These are phyloP conservation scores for Glossosoma conforme DNA, from an alignment of 1,140 invertebrate genomes.

Conservation along the genomic window DNA sequence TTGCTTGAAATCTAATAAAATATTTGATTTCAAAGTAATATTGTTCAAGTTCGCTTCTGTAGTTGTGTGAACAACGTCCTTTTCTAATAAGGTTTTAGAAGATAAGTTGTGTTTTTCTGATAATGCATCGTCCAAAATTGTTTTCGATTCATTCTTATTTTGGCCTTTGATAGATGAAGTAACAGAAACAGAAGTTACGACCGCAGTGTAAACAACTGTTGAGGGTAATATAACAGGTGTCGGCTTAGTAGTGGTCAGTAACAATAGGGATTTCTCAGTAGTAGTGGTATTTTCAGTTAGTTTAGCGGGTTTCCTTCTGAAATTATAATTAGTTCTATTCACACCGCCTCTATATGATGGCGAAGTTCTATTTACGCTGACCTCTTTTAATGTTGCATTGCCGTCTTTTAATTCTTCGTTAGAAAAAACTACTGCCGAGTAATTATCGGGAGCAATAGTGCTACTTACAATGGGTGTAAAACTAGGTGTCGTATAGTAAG, in stretches of 20 bases:
- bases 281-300: constrained; percentile 13
- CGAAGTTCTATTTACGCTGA: constrained; percentile 1
- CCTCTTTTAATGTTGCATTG: background rate
- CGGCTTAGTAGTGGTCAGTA: constrained; percentile 33
- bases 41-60: too few relatives aligned
- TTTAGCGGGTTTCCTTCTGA: constrained; percentile 23
- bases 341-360: background rate
- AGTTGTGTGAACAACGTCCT: too few relatives aligned
- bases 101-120: background rate
- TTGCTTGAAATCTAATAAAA: constrained; percentile 46
- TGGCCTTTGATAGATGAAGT: constrained; percentile 46
- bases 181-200: constrained; percentile 50
- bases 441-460: background rate
- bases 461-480: constrained; percentile 25
- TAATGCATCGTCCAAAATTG: constrained; percentile 32
- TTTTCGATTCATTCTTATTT: constrained; percentile 40
- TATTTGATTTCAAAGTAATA: constrained; percentile 28
- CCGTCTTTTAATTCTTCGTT: constrained; percentile 9
- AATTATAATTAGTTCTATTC: constrained; percentile 23
- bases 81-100: too few relatives aligned
- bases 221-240: constrained; percentile 40
- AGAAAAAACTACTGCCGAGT: background rate
- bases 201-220: constrained; percentile 48
- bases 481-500: constrained; percentile 36
- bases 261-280: constrained; percentile 13